These are phyloP conservation scores for Empis stercorea DNA, from an alignment of 2,888 invertebrate species.

Conservation along the genomic window DNA sequence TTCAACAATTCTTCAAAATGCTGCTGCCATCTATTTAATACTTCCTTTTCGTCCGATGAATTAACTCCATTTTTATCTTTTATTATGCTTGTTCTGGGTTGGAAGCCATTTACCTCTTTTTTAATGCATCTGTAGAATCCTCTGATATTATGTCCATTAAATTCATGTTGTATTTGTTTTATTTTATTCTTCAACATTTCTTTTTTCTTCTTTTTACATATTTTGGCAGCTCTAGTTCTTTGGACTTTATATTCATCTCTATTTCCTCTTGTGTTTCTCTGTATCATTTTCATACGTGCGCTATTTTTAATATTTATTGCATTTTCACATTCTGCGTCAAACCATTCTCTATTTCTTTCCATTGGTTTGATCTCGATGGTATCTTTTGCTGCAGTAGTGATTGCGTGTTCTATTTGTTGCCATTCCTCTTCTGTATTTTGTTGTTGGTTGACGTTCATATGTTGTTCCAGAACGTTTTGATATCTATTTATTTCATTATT, in stretches of 20 bases:
- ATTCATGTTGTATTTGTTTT: background rate
- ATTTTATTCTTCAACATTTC: background rate
- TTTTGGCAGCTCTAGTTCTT: background rate
- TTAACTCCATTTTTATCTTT: too few relatives aligned
- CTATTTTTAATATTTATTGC: background rate
- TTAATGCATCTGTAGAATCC: too few relatives aligned
- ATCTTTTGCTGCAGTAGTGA: background rate
- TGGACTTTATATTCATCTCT: background rate
- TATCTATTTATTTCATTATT: too few relatives aligned
- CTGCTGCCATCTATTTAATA: background rate
- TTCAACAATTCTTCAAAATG: too few relatives aligned
- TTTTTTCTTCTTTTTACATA: background rate
- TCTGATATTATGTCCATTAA: too few relatives aligned
- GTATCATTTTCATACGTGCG: background rate
- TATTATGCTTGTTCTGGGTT: background rate
- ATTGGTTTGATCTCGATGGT: too few relatives aligned
- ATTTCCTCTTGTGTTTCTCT: too few relatives aligned
- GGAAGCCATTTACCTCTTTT: too few relatives aligned
- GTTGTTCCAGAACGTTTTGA: background rate
- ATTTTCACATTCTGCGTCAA: background rate
- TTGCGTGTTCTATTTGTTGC: background rate
- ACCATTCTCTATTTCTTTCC: background rate
- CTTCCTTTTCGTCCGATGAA: too few relatives aligned
- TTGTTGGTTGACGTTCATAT: background rate
- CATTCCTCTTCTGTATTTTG: background rate